Evolutionary conservation across 2,797 vertebrate genomes (phyloP), one percentile per base, ranked within the genome.

Genomic region (Cyclopterus lumpus): DNA sequence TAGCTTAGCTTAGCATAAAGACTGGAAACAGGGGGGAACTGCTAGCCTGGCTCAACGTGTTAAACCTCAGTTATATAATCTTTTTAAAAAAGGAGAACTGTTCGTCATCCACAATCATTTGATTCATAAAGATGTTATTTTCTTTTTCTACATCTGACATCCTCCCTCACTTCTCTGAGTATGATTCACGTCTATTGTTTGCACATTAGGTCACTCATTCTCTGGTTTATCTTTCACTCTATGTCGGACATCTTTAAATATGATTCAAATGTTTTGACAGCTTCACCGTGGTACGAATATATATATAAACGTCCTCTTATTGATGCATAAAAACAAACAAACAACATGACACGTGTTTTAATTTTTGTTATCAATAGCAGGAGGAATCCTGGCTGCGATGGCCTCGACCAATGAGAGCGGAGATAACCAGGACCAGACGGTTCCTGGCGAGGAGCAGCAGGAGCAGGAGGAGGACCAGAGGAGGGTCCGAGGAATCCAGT

Each of bases 401-500:
- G 93, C 93, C 6, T 91, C 93, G 0, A 60, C 80, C 73, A 86
- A 51, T 12, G 86, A 84, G 72, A 84, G 26, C 30, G 58, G 46
- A 20, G 85, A 84, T 15, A 71, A 5, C 1, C 55, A 81, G 0
- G 94, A 96, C 63, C 95, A 95, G 77, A 91, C 74, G 0, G 95
- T 95, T 36, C 95, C 95, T 0, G 69, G 83, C 0, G 92, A 92
- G 51, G 95, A 93, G 28, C 93, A 92, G 0, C 93, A 93, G 0
- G 86, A 85, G 3, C 93, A 89, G 0, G 81, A 81, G 2, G 93
- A 93, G 49, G 93, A 89, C 0, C 86, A 88, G 0, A 93, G 94
- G 74, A 93, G 94, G 75, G 91, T 97, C 85, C 92, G 82, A 57
- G 91, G 93, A 0, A 90, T 98, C 58, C 98, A 99, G 91, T 95